Conservation (phyloP, 2,888 invertebrate genomes). For the Formica aserva region DNA sequence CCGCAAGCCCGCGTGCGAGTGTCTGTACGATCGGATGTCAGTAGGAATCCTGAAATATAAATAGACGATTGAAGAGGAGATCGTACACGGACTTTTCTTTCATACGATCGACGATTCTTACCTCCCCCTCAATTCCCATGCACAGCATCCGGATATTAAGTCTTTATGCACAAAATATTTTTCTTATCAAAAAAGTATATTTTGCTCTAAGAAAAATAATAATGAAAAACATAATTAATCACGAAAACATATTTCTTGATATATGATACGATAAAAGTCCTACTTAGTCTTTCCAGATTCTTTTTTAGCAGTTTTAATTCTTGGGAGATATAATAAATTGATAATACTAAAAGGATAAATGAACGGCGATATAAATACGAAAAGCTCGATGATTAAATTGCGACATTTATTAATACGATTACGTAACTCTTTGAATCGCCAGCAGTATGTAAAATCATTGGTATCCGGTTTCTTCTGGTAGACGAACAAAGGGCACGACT, state of each 20-base stretch:
- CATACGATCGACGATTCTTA: constrained; percentile 7
- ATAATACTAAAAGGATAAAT: background rate
- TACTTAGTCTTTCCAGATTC: background rate
- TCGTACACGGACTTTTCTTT: constrained; percentile 56
- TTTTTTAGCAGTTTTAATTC: background rate
- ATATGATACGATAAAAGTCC: background rate
- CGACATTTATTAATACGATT: background rate
- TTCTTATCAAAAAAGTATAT: background rate
- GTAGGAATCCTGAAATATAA: constrained; percentile 77
- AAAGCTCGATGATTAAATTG: background rate
- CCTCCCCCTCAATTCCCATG: background rate
- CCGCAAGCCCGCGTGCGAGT: constrained; percentile 74
- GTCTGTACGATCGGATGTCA: constrained; percentile 77
- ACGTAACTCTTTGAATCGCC: constrained; percentile 7
- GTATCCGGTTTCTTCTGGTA: constrained; percentile 24
- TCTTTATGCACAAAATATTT: background rate
- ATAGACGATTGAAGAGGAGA: constrained; percentile 76
- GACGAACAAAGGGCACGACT: constrained; percentile 33
- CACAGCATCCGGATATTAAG: background rate
- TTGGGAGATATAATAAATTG: background rate
- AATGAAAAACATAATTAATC: background rate
- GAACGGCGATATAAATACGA: background rate
- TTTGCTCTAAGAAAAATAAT: background rate
- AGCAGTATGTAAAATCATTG: background rate
- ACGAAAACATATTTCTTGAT: constrained; percentile 2